phyloP scores from a whole-genome alignment of 2,113 vertebrate genomes.

The Meleagris gallopavo region DNA sequence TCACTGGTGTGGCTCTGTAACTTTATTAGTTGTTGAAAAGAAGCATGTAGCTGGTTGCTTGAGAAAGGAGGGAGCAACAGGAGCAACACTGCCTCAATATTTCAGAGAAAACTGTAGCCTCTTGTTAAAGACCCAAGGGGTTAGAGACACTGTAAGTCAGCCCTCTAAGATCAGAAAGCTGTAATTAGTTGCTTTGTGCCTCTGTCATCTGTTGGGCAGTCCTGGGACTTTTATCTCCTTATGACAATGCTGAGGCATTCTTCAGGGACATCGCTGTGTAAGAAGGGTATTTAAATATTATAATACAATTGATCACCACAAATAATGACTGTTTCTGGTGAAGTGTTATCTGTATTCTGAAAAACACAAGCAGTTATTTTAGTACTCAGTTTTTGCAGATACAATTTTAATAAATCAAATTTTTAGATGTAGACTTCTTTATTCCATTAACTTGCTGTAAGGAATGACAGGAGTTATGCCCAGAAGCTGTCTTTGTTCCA shows the following conservation, averaged over 20 bases:
- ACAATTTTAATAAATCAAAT: not conserved
- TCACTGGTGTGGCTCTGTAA: not conserved
- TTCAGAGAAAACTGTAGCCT: not conserved
- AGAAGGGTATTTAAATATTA: not conserved
- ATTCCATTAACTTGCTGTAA: not conserved
- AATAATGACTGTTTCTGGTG: not conserved
- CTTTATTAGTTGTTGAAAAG: not conserved
- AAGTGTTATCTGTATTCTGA: not conserved
- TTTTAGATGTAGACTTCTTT: not conserved
- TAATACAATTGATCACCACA: not conserved
- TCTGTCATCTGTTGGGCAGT: not conserved
- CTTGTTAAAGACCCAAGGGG: not conserved
- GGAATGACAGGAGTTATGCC: not conserved
- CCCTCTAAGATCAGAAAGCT: not conserved
- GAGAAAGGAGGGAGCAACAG: not conserved
- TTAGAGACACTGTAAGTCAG: not conserved
- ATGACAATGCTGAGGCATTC: not conserved
- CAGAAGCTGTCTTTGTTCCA: not conserved
- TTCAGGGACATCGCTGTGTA: not conserved
- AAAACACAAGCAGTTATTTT: not conserved
- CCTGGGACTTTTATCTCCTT: not conserved
- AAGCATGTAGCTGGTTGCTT: not conserved
- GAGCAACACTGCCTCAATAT: not conserved
- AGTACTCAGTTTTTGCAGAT: not conserved
- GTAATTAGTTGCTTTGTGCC: not conserved